Evolutionary conservation across 1,140 invertebrate species (phyloP).

Genomic region (Bicyclus anynana): DNA sequence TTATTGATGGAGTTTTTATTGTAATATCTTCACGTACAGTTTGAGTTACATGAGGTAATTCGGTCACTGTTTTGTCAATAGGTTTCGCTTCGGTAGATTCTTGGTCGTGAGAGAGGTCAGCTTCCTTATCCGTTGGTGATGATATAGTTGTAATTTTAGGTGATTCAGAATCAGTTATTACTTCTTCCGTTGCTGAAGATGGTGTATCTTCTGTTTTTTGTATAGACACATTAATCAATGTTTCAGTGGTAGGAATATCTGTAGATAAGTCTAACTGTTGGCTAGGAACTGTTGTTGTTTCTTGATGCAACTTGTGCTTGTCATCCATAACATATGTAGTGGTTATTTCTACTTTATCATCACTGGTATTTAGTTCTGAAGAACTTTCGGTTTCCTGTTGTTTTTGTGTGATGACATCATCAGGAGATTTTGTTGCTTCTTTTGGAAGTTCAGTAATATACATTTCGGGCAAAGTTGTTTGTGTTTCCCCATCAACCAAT

Average conservation of each 20-base stretch:
- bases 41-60: not conserved
- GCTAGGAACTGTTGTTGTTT: not conserved
- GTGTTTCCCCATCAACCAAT: not conserved
- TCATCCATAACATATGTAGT: not conserved
- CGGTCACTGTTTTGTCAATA: slow-evolving; percentile 1
- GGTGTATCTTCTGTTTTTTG: slow-evolving; percentile 1
- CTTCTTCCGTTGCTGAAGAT: not conserved
- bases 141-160: slow-evolving; percentile 1
- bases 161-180: not conserved
- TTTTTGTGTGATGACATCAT: not conserved
- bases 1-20: not conserved
- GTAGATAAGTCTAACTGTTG: not conserved
- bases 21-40: not conserved
- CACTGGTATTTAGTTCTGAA: not conserved
- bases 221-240: not conserved
- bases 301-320: not conserved
- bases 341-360: not conserved
- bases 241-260: not conserved
- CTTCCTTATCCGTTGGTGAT: not conserved
- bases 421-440: not conserved
- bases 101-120: slow-evolving; percentile 7
- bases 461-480: not conserved
- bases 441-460: not conserved
- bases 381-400: not conserved
- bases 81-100: not conserved